phyloP scores from a whole-genome alignment of 64 coral and sea anemone genomes.

The Actinia equina region DNA sequence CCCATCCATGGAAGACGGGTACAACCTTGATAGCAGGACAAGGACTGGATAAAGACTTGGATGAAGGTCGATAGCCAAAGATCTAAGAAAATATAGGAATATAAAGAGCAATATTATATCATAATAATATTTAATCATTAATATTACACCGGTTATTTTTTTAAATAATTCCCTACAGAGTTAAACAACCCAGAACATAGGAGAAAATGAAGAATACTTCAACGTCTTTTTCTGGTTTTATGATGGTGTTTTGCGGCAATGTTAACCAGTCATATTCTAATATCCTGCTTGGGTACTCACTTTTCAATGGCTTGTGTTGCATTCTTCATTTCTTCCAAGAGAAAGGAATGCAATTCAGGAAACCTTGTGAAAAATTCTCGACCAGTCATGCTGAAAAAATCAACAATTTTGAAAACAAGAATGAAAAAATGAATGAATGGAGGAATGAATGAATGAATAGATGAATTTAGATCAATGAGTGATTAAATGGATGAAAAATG shows the following conservation, averaged over 20 bases:
- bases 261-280: no score
- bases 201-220: no score
- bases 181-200: no score
- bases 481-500: no score
- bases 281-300: no score
- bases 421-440: not conserved
- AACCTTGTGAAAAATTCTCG: constrained; percentile 95
- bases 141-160: no score
- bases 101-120: not conserved
- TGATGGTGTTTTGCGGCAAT: no score
- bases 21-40: constrained; percentile 78
- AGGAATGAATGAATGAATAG: not conserved
- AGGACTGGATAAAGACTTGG: constrained; percentile 91
- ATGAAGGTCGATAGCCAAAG: constrained; percentile 33
- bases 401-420: not conserved
- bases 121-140: no score
- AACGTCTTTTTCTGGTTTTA: no score
- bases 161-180: no score
- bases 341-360: constrained; percentile 79
- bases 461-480: no score
- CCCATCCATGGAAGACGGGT: constrained; percentile 95
- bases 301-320: constrained; percentile 60
- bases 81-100: not conserved
- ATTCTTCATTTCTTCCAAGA: constrained; percentile 43
- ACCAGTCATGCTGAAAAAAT: constrained; percentile 82